phyloP scores from a whole-genome alignment of 2,888 invertebrate genomes.

The Electrophaes corylata region DNA sequence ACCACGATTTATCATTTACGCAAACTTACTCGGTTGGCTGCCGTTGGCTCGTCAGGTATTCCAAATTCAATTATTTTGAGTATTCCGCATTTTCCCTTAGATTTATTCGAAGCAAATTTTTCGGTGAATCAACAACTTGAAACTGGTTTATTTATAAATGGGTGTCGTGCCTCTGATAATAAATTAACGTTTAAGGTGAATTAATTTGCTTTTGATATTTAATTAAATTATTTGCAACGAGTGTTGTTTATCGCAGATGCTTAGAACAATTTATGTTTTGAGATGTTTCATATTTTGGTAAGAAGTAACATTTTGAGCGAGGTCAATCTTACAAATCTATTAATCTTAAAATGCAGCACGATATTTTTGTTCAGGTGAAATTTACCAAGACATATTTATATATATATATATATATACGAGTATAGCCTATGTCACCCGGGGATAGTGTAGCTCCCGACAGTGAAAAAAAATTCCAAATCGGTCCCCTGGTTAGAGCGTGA shows the following conservation, averaged over 20 bases:
- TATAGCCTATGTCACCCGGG: too few species aligned
- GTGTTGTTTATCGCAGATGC: slow-evolving; percentile 28
- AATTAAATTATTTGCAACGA: slow-evolving; percentile 34
- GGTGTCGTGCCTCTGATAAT: slow-evolving; percentile 35
- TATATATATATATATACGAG: too few species aligned
- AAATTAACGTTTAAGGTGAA: slow-evolving; percentile 40
- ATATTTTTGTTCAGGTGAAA: neutral
- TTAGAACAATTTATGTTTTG: slow-evolving; percentile 25
- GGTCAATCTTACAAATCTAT: neutral
- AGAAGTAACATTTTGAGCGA: neutral
- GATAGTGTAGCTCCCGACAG: too few species aligned
- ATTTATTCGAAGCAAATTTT: slow-evolving; percentile 39
- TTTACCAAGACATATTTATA: neutral
- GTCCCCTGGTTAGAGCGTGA: too few species aligned
- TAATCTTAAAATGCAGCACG: neutral
- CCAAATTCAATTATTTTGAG: slow-evolving; percentile 65
- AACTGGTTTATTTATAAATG: slow-evolving; percentile 39
- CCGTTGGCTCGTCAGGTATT: slow-evolving; percentile 52
- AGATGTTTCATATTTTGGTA: slow-evolving; percentile 14
- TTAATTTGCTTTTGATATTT: slow-evolving; percentile 41
- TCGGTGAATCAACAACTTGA: slow-evolving; percentile 44
- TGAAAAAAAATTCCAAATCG: too few species aligned
- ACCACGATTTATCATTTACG: slow-evolving; percentile 38
- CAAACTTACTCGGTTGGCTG: slow-evolving; percentile 32
- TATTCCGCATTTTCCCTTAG: slow-evolving; percentile 34